phyloP scores from a whole-genome alignment of 2,113 vertebrate species.

The Clarias batrachus region DNA sequence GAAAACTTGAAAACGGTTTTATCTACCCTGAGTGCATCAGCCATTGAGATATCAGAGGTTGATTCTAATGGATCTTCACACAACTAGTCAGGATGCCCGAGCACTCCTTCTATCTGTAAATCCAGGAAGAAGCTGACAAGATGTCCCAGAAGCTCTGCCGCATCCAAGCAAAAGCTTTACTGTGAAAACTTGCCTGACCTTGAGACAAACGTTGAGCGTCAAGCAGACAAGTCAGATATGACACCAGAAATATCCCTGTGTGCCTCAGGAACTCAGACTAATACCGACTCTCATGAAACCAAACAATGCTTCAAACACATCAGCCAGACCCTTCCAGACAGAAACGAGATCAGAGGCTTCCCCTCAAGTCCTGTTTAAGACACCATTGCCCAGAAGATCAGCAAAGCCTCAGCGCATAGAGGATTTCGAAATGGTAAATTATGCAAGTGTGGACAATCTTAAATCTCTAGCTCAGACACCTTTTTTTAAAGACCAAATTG shows the following conservation, averaged over 20 bases:
- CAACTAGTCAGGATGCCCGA: background rate
- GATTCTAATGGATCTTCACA: background rate
- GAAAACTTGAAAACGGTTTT: background rate
- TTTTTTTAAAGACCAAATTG: slow-evolving; percentile 27
- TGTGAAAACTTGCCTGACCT: background rate
- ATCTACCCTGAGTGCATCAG: background rate
- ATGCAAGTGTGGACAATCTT: slow-evolving; percentile 1
- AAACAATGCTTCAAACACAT: background rate
- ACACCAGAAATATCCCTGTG: background rate
- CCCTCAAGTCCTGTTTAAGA: background rate
- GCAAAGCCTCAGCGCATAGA: background rate
- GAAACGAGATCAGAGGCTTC: slow-evolving; percentile 5
- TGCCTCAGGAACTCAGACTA: background rate
- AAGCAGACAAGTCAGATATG: background rate
- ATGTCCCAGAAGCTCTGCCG: background rate
- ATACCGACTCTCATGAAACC: background rate
- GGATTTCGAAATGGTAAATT: slow-evolving; percentile 5
- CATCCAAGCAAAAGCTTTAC: background rate
- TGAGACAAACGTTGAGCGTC: background rate
- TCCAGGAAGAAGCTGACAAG: background rate
- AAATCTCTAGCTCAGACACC: background rate
- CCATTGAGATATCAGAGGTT: background rate
- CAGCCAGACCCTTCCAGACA: slow-evolving; percentile 5
- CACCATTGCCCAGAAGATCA: background rate
- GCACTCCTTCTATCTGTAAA: slow-evolving; percentile 8